Conservation (phyloP, 2,888 invertebrate species). For the Apamea monoglypha region DNA sequence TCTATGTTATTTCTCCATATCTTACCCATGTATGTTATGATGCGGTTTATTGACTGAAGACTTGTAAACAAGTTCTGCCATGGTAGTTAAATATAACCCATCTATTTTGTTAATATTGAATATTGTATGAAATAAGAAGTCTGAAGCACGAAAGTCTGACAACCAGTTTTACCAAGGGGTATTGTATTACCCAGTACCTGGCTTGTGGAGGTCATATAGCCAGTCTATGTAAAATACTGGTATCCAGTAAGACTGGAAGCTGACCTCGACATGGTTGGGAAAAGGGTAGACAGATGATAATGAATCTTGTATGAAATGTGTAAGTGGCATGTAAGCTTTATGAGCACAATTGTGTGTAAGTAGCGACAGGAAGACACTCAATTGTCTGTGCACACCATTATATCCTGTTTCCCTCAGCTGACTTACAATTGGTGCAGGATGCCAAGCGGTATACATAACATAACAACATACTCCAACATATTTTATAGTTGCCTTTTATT, state of each 20-base stretch:
- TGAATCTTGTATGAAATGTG: slow-evolving; percentile 9
- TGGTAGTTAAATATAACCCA: neutral
- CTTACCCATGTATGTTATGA: neutral
- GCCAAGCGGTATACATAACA: neutral
- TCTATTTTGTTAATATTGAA: neutral
- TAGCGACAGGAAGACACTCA: slow-evolving; percentile 54
- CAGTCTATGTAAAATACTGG: neutral
- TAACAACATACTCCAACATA: slow-evolving; percentile 8
- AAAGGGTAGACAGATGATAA: neutral
- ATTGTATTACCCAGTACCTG: neutral
- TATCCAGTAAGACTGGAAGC: neutral
- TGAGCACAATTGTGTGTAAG: slow-evolving; percentile 51
- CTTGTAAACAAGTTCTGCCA: neutral
- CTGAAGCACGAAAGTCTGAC: neutral
- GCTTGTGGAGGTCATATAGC: neutral
- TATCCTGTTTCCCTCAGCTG: slow-evolving; percentile 55
- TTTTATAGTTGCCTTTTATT: slow-evolving; percentile 10
- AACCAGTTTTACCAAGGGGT: neutral
- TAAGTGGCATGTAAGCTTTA: slow-evolving; percentile 41
- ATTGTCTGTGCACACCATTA: slow-evolving; percentile 49
- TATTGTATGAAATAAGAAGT: slow-evolving; percentile 12
- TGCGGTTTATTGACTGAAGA: neutral
- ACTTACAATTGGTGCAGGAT: slow-evolving; percentile 33
- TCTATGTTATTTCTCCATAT: slow-evolving; percentile 5
- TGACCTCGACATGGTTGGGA: neutral